Evolutionary conservation across 2,113 vertebrate genomes (phyloP).

Genomic region (Malurus alboscapulatus): DNA sequence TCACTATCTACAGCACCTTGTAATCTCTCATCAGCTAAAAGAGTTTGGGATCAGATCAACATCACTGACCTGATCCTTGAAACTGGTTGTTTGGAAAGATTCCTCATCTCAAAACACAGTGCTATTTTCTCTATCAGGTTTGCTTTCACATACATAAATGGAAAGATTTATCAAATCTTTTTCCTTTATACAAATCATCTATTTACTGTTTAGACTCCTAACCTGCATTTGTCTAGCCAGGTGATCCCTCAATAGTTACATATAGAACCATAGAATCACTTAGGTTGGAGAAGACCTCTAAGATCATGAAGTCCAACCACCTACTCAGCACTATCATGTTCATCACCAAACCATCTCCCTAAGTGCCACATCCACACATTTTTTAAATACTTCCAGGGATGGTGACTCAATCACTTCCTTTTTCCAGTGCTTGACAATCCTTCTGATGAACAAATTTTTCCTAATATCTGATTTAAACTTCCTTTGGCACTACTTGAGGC

Average conservation of each 20-base stretch:
- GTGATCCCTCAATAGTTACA: background rate
- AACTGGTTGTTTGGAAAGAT: background rate
- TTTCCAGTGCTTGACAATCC: background rate
- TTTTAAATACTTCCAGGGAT: background rate
- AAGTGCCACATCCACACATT: background rate
- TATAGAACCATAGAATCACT: background rate
- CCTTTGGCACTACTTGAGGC: background rate
- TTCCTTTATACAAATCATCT: background rate
- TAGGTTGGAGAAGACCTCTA: background rate
- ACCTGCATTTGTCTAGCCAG: background rate
- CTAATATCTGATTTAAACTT: background rate
- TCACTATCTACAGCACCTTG: rapidly evolving
- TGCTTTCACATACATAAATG: background rate
- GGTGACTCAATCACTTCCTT: background rate
- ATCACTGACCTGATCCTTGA: background rate
- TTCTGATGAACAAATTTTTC: background rate
- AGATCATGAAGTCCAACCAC: background rate
- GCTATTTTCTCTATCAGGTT: background rate
- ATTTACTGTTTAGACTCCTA: background rate
- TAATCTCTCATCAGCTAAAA: background rate
- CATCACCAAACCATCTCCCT: background rate
- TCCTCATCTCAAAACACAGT: background rate
- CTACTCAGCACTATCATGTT: background rate
- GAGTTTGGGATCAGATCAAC: background rate
- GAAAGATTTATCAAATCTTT: background rate